Evolutionary conservation across 2,113 vertebrate species (phyloP).

Genomic region (Burhinus oedicnemus): DNA sequence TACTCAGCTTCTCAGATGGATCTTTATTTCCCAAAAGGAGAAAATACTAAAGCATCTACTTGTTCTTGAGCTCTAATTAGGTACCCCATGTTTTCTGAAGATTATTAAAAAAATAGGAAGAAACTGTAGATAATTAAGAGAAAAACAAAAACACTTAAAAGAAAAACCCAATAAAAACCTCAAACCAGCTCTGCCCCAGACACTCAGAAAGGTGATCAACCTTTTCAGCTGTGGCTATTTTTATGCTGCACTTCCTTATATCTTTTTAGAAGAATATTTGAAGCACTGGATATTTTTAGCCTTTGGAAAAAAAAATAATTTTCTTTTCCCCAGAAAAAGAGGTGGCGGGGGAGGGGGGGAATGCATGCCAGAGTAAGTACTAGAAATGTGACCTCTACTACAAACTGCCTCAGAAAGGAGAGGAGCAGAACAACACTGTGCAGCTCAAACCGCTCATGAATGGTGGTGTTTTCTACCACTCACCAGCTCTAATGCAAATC

Average conservation of each 20-base stretch:
- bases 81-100: not conserved
- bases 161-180: not conserved
- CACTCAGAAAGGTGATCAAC: not conserved
- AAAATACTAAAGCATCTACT: not conserved
- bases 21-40: not conserved
- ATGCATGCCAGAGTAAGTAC: not conserved
- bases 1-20: not conserved
- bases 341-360: no score
- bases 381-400: conserved; percentile 48
- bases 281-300: conserved; percentile 46
- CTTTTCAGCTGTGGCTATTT: conserved; percentile 18
- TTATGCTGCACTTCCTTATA: conserved; percentile 37
- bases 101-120: not conserved
- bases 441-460: not conserved
- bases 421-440: not conserved
- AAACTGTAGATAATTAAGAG: not conserved
- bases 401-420: not conserved
- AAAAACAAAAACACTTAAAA: not conserved
- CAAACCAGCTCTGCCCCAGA: not conserved
- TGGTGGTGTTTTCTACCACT: conserved; percentile 12
- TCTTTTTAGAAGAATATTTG: conserved; percentile 27
- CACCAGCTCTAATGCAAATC: conserved; percentile 15
- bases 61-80: not conserved
- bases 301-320: not conserved
- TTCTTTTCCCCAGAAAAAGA: conserved; percentile 19